Evolutionary conservation across 35 echinoderm and acorn worm species (phyloP), one percentile per base, ranked within the genome.

Genomic region (Heliocidaris erythrogramma): DNA sequence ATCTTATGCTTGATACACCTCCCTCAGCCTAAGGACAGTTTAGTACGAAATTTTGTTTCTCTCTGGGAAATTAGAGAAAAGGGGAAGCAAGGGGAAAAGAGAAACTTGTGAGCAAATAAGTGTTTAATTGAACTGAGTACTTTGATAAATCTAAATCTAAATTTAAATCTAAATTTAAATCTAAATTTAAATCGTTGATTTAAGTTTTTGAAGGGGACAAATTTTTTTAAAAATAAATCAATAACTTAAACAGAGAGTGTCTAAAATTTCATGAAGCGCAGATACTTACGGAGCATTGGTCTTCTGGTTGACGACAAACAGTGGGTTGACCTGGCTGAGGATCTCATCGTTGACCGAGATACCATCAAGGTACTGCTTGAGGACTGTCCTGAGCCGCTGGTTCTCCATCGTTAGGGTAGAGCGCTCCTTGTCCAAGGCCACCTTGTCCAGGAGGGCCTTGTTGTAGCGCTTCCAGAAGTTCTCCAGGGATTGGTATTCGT

Each of bases 391-490:
- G 49, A 99, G 94, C 24, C 94, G 95, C 94, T 97, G 96, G 88
- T 99, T 99, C 94, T 99, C 98, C 30, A 96, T 96, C 65, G 95
- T 60, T 24, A 99, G 94, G 13, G 97, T 99, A 5, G 94, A 96
- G 65, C 91, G 97, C 95, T 99, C 98, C 86, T 99, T 99, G 49
- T 99, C 98, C 49, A 99, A 31, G 59, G 97, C 98, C 18, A 99
- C 98, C 90, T 94, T 96, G 96, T 99, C 98, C 86, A 99, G 94
- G 7, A 99, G 92, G 2, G 97, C 97, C 94, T 99, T 99, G 94
- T 99, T 99, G 94, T 99, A 99, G 61, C 98, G 93, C 94, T 99
- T 99, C 98, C 98, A 99, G 95, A 99, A 99, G 94, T 99, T 99
- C 94, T 99, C 98, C 31, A 99, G 88, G 11, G 98, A 97, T 48